Percentiles rank a stretch among this genome's conserved stretches.
phyloP scores from a whole-genome alignment of 2,113 vertebrate genomes.

The Sinocyclocheilus anophthalmus region DNA sequence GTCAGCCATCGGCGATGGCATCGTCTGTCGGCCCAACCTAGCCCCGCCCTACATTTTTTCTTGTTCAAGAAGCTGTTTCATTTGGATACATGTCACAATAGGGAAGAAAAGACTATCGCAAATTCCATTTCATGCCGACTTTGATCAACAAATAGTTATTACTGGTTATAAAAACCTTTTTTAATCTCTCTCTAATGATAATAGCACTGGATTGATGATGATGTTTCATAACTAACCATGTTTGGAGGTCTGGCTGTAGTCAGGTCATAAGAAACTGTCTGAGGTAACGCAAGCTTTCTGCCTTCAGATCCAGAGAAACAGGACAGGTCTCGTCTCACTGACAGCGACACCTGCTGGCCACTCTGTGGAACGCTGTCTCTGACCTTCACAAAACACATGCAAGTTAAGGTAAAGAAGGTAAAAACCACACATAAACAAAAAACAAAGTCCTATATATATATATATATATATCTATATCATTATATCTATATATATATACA shows the following conservation, averaged over 20 bases:
- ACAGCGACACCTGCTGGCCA: constrained; percentile 65
- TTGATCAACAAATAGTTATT: not conserved
- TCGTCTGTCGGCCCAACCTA: too few relatives aligned
- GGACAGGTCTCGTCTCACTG: constrained; percentile 68
- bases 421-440: not conserved
- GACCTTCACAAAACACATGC: constrained; percentile 48
- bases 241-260: constrained; percentile 58
- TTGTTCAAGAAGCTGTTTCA: too few relatives aligned
- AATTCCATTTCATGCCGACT: too few relatives aligned
- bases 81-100: too few relatives aligned
- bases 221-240: constrained; percentile 50
- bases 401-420: not conserved
- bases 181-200: not conserved
- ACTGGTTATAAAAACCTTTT: not conserved
- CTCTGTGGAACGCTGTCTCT: constrained; percentile 59
- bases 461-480: too few relatives aligned
- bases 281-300: constrained; percentile 61
- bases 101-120: too few relatives aligned
- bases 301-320: constrained; percentile 60
- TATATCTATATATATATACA: too few relatives aligned
- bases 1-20: too few relatives aligned
- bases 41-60: too few relatives aligned
- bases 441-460: too few relatives aligned
- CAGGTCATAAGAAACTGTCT: constrained; percentile 66
- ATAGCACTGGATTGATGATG: not conserved